phyloP scores from a whole-genome alignment of 92 coral and sea anemone genomes.

The Umimayanthus chanpuru region DNA sequence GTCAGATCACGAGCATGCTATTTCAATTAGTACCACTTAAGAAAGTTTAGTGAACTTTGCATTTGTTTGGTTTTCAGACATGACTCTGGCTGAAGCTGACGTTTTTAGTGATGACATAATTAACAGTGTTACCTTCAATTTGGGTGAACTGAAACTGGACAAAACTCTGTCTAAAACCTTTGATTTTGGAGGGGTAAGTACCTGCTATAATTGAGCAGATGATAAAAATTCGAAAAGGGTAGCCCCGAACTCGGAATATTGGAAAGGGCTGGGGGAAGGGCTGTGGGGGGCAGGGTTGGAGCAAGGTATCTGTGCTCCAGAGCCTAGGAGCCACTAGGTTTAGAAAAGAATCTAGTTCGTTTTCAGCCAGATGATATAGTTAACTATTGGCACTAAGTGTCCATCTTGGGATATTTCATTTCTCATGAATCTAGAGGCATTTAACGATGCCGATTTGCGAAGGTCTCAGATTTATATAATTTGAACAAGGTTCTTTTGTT shows the following conservation, averaged over 20 bases:
- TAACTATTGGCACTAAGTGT: not conserved
- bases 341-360: not conserved
- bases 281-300: too few relatives aligned
- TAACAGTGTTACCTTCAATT: slow-evolving; percentile 58
- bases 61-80: slow-evolving; percentile 41
- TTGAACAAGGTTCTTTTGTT: too few relatives aligned
- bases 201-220: not conserved
- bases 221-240: too few relatives aligned
- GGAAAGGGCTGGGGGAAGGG: too few relatives aligned
- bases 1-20: too few relatives aligned
- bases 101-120: slow-evolving; percentile 62
- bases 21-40: not conserved
- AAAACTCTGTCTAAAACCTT: slow-evolving; percentile 53
- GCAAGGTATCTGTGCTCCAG: too few relatives aligned
- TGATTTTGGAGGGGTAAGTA: slow-evolving; percentile 68
- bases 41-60: not conserved
- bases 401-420: not conserved
- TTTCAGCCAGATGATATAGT: not conserved
- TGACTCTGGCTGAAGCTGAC: slow-evolving; percentile 70
- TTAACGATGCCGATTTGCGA: too few relatives aligned
- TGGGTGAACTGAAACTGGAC: slow-evolving; percentile 59
- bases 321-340: too few relatives aligned
- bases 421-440: too few relatives aligned
- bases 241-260: too few relatives aligned
- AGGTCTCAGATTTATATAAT: too few relatives aligned